phyloP scores from a whole-genome alignment of 2,113 vertebrate species.

The Paedocypris sp. region DNA sequence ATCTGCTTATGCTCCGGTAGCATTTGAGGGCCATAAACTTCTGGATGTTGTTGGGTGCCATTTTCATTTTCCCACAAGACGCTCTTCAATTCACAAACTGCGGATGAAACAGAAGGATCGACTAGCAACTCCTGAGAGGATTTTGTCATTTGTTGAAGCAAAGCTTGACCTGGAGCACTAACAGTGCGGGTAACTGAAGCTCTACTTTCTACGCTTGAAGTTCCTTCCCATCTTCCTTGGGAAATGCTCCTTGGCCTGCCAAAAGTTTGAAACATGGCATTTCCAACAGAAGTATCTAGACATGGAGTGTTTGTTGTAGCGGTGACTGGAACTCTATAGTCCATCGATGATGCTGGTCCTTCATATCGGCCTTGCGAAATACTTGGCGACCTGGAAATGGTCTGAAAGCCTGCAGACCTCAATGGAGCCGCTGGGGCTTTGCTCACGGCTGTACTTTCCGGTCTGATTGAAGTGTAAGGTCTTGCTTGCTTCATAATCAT shows the following conservation, averaged over 20 bases:
- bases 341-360: slow-evolving; percentile 66
- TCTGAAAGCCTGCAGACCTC: slow-evolving; percentile 56
- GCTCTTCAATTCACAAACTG: slow-evolving; percentile 66
- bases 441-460: slow-evolving; percentile 62
- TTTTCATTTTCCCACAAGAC: slow-evolving; percentile 58
- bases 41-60: slow-evolving; percentile 23
- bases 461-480: slow-evolving; percentile 50
- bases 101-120: slow-evolving; percentile 53
- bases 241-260: slow-evolving; percentile 27
- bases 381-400: slow-evolving; percentile 61
- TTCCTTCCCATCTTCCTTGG: slow-evolving; percentile 27
- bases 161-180: slow-evolving; percentile 56
- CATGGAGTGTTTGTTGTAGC: slow-evolving; percentile 55
- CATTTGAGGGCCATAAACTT: slow-evolving; percentile 62
- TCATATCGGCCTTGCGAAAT: slow-evolving; percentile 72
- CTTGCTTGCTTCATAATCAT: slow-evolving; percentile 50
- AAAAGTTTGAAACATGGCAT: slow-evolving; percentile 23
- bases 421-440: slow-evolving; percentile 57
- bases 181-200: slow-evolving; percentile 8
- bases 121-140: slow-evolving; percentile 57
- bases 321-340: slow-evolving; percentile 50
- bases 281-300: slow-evolving; percentile 10
- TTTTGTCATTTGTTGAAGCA: slow-evolving; percentile 68
- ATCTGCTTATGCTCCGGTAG: slow-evolving; percentile 66
- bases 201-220: slow-evolving; percentile 14